Percentiles rank a stretch among this genome's conserved stretches.
phyloP scores from a whole-genome alignment of 1,140 invertebrate species.

The Vollenhovia emeryi region DNA sequence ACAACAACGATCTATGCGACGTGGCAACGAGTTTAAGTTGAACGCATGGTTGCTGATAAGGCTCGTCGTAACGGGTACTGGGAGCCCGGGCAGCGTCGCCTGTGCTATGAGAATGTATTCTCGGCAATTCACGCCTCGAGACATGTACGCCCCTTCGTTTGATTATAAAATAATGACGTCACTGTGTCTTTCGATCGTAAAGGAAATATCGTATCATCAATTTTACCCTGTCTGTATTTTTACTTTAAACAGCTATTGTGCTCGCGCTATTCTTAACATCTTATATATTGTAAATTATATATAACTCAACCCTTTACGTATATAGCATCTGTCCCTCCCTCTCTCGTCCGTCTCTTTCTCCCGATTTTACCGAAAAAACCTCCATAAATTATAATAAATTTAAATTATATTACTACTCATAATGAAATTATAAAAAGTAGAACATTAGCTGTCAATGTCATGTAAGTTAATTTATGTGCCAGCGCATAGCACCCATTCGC shows the following conservation, averaged over 20 bases:
- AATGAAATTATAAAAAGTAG: neutral
- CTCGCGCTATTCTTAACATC: neutral
- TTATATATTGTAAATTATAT: neutral
- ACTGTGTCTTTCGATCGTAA: neutral
- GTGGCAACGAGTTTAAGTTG: slow-evolving; percentile 67
- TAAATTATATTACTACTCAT: neutral
- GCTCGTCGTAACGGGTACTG: slow-evolving; percentile 67
- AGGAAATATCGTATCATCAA: neutral
- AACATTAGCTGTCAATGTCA: slow-evolving; percentile 3
- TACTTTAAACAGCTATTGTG: neutral
- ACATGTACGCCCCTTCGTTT: neutral
- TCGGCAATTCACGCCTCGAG: slow-evolving; percentile 43
- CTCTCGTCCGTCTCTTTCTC: neutral
- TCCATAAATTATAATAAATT: neutral
- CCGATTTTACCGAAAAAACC: neutral
- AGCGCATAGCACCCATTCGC: neutral
- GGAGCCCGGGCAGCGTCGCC: slow-evolving; percentile 52
- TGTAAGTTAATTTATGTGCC: slow-evolving; percentile 17
- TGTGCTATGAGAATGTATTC: slow-evolving; percentile 74
- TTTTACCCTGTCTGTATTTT: neutral
- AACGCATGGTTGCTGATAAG: slow-evolving; percentile 76
- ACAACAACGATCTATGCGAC: slow-evolving; percentile 72
- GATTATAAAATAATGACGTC: slow-evolving; percentile 48
- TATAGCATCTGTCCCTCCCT: neutral
- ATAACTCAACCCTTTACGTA: neutral